These are phyloP conservation scores for Drosophila fulvimacula DNA, from an alignment of 2,888 invertebrate species.

Conservation along the genomic window DNA sequence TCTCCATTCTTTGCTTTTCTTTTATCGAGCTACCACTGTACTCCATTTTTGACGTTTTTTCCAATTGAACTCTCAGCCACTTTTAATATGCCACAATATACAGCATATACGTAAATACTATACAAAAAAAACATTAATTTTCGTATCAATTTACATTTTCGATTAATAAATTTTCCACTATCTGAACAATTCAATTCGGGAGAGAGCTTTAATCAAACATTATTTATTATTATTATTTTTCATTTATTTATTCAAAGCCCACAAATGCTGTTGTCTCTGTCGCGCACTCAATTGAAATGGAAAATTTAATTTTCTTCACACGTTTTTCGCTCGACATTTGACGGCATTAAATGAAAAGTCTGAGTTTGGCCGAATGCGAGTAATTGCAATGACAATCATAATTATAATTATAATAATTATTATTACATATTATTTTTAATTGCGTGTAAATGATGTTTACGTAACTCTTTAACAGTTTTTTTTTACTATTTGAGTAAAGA, in stretches of 20 bases:
- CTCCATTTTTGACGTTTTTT: neutral
- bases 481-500: conserved; percentile 3
- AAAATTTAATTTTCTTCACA: conserved; percentile 3
- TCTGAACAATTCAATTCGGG: conserved; percentile 3
- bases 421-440: conserved; percentile 4
- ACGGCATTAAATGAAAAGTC: conserved; percentile 26
- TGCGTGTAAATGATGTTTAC: neutral
- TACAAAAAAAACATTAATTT: neutral
- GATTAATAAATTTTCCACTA: conserved; percentile 5
- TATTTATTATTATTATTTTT: conserved; percentile 1
- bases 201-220: conserved; percentile 6
- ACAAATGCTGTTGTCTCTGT: neutral
- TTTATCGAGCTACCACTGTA: neutral
- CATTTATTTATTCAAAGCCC: neutral
- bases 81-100: neutral
- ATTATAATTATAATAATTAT: conserved; percentile 26
- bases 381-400: conserved; percentile 7
- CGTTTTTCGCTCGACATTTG: conserved; percentile 34
- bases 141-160: conserved; percentile 3
- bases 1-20: neutral
- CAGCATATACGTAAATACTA: neutral
- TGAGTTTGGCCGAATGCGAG: neutral
- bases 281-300: neutral
- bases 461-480: neutral
- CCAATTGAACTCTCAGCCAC: neutral